phyloP scores from a whole-genome alignment of 2,888 invertebrate species.

The Ophioninae sp. region DNA sequence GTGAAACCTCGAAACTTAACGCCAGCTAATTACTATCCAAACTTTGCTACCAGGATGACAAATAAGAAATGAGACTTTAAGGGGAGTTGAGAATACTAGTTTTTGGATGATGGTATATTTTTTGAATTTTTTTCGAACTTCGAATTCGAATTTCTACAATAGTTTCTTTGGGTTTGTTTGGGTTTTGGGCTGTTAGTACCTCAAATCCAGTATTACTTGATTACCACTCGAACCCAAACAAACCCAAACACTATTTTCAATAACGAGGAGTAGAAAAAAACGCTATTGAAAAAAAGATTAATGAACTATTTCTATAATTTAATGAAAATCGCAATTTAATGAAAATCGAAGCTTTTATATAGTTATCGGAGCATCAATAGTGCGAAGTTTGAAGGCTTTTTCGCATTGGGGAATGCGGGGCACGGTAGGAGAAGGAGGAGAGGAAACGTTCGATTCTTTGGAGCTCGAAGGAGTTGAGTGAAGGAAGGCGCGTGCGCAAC shows the following conservation, averaged over 20 bases:
- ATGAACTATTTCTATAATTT: no score
- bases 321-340: no score
- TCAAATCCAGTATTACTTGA: no score
- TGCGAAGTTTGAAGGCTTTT: slow-evolving; percentile 14
- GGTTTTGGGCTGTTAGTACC: no score
- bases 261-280: no score
- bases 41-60: slow-evolving; percentile 79
- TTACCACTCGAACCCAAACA: no score
- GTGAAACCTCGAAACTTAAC: slow-evolving; percentile 78
- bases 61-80: slow-evolving; percentile 74
- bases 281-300: no score
- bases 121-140: no score
- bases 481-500: slow-evolving; percentile 75
- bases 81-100: slow-evolving; percentile 64
- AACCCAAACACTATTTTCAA: no score
- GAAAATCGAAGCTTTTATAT: no score
- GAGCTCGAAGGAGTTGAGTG: slow-evolving; percentile 51
- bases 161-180: no score
- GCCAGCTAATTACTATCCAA: slow-evolving; percentile 80
- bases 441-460: slow-evolving; percentile 61
- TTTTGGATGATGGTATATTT: not conserved
- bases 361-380: not conserved
- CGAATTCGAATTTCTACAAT: no score
- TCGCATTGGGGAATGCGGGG: slow-evolving; percentile 19
- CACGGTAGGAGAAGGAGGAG: slow-evolving; percentile 19